phyloP scores from a whole-genome alignment of 1,140 invertebrate species.

The Samia ricini region DNA sequence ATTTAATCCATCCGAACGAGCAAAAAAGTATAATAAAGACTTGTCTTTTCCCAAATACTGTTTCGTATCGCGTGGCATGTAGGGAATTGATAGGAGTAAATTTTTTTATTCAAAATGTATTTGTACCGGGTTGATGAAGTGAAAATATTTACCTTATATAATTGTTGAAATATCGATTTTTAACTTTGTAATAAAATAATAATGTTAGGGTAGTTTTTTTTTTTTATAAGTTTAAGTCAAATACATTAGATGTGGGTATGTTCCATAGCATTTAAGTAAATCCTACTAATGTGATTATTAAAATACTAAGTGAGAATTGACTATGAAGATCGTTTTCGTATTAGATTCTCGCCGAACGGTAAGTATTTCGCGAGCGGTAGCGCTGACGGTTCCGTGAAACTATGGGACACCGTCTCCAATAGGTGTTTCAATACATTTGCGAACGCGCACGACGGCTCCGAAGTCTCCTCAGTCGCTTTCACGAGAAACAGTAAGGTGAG shows the following conservation, averaged over 20 bases:
- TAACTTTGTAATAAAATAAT: too few relatives aligned
- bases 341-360: constrained; percentile 86
- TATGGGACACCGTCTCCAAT: constrained; percentile 97
- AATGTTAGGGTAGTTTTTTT: too few relatives aligned
- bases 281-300: too few relatives aligned
- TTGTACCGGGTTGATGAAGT: too few relatives aligned
- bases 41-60: background rate
- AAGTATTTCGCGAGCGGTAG: constrained; percentile 93
- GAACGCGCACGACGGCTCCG: constrained; percentile 95
- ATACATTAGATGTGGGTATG: too few relatives aligned
- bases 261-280: too few relatives aligned
- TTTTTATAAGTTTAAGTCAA: too few relatives aligned
- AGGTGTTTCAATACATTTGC: constrained; percentile 96
- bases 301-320: too few relatives aligned
- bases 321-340: constrained; percentile 18
- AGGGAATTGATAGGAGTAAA: too few relatives aligned
- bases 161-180: too few relatives aligned
- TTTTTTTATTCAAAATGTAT: too few relatives aligned
- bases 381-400: constrained; percentile 95
- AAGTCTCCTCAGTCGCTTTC: constrained; percentile 96
- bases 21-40: background rate
- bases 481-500: constrained; percentile 96
- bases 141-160: too few relatives aligned
- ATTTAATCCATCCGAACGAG: background rate
- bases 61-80: background rate